Conservation (phyloP, 2,797 vertebrate genomes). For the Anguilla anguilla region DNA sequence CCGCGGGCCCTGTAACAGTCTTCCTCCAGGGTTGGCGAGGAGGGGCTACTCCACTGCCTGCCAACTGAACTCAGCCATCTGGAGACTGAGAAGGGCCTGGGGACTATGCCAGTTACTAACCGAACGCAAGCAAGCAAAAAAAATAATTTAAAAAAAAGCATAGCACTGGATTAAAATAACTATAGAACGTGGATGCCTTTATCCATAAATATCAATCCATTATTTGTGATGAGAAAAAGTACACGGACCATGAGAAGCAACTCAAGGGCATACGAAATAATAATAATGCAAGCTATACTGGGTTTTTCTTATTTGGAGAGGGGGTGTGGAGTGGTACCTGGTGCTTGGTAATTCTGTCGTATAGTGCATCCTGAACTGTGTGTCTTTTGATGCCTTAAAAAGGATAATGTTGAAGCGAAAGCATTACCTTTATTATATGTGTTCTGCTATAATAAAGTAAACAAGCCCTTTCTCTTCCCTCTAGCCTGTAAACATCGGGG, state of each 20-base stretch:
- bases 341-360: no score
- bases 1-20: neutral
- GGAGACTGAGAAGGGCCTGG: neutral
- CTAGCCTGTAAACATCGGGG: neutral
- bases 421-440: neutral
- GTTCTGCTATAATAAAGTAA: neutral
- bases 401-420: neutral
- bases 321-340: no score
- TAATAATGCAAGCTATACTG: neutral
- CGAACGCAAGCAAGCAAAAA: neutral
- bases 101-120: neutral
- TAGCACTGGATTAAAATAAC: neutral
- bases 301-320: neutral
- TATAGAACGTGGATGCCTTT: neutral
- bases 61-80: neutral
- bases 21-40: neutral
- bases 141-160: neutral
- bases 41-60: neutral
- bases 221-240: neutral
- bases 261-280: neutral
- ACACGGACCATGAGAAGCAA: neutral
- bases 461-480: neutral
- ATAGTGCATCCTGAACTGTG: no score
- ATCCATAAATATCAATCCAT: neutral
- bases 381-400: neutral